A percentile compares a stretch with the other conserved stretches of the same genome.
Evolutionary conservation across 2,113 vertebrate genomes (phyloP).

Genomic region (Eupsittula cactorum): DNA sequence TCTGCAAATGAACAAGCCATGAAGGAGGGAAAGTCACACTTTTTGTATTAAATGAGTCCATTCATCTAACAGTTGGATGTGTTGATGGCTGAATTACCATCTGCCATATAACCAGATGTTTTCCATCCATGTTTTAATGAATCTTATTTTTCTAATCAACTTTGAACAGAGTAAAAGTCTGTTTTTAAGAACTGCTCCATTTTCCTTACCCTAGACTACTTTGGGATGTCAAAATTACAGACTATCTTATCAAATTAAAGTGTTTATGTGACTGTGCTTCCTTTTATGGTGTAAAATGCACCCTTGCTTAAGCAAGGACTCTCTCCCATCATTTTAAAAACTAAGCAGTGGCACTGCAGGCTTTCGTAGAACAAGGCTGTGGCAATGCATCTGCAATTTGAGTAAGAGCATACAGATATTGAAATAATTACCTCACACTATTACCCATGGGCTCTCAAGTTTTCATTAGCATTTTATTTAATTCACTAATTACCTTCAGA

Average conservation of each 20-base stretch:
- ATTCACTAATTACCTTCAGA: slow-evolving; percentile 24
- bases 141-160: slow-evolving; percentile 58
- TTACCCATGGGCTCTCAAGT: slow-evolving; percentile 5
- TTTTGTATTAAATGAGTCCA: slow-evolving; percentile 50
- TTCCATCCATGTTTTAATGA: slow-evolving; percentile 40
- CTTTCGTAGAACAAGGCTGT: neutral
- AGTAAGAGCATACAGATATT: slow-evolving; percentile 22
- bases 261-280: neutral
- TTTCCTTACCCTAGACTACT: neutral
- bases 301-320: neutral
- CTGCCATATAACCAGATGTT: slow-evolving; percentile 52
- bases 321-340: neutral
- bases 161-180: slow-evolving; percentile 26
- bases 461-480: slow-evolving; percentile 41
- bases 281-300: slow-evolving; percentile 4
- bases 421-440: slow-evolving; percentile 35
- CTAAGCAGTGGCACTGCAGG: neutral
- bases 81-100: slow-evolving; percentile 46
- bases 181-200: neutral
- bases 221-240: slow-evolving; percentile 23
- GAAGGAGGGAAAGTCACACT: slow-evolving; percentile 23
- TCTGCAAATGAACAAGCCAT: slow-evolving; percentile 26
- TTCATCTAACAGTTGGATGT: slow-evolving; percentile 37
- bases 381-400: neutral
- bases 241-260: slow-evolving; percentile 46